phyloP scores from a whole-genome alignment of 2,113 vertebrate species.

The Brachyhypopomus gauderio region DNA sequence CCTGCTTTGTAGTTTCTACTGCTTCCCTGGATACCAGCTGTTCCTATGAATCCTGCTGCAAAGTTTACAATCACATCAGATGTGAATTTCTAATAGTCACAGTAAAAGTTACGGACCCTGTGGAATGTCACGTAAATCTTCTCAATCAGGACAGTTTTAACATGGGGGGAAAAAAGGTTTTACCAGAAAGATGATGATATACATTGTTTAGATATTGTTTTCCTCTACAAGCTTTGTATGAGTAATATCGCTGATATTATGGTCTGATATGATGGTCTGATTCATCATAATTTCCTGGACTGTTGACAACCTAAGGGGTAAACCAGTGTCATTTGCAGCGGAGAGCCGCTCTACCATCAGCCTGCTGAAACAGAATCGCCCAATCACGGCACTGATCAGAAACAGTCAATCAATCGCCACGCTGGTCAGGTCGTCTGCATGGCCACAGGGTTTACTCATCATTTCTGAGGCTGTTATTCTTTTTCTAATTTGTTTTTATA shows the following conservation, averaged over 20 bases:
- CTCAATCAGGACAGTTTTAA: not conserved
- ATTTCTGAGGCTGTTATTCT: constrained; percentile 49
- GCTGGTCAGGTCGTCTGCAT: constrained; percentile 38
- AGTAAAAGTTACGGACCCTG: constrained; percentile 34
- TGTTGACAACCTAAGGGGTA: not conserved
- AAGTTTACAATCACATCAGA: constrained; percentile 64
- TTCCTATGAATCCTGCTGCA: constrained; percentile 2
- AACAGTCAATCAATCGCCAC: not conserved
- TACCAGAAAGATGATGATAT: constrained; percentile 10
- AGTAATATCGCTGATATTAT: too few relatives aligned
- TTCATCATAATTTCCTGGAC: not conserved
- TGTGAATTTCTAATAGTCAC: constrained; percentile 17
- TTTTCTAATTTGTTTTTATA: constrained; percentile 51
- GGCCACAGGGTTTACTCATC: constrained; percentile 43
- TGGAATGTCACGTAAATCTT: constrained; percentile 17
- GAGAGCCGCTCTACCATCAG: too few relatives aligned
- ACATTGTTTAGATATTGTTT: not conserved
- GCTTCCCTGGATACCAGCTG: constrained; percentile 13
- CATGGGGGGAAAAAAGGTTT: not conserved
- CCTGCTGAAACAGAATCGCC: too few relatives aligned
- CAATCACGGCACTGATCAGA: too few relatives aligned
- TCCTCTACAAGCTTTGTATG: too few relatives aligned
- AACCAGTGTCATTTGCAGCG: too few relatives aligned
- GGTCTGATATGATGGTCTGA: too few relatives aligned
- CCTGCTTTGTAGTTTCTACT: constrained; percentile 41